Percentiles rank a stretch among this genome's conserved stretches.
Evolutionary conservation across 2,888 invertebrate species (phyloP).

Genomic region (Perizoma flavofasciatum): DNA sequence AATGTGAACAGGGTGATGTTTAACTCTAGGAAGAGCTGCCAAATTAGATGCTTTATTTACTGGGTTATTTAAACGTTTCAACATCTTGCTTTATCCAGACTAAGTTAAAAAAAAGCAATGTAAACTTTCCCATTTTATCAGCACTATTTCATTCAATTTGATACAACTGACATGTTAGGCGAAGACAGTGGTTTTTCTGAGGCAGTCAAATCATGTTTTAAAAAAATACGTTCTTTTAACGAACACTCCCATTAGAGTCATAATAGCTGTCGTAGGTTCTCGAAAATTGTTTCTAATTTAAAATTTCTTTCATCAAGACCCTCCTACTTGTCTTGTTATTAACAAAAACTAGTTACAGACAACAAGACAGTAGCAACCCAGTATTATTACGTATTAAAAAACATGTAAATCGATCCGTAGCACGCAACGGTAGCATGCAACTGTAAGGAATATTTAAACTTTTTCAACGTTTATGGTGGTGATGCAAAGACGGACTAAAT

Average conservation of each 20-base stretch:
- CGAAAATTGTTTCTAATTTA: constrained; percentile 52
- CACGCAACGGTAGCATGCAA: constrained; percentile 69
- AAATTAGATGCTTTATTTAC: constrained; percentile 25
- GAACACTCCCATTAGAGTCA: constrained; percentile 22
- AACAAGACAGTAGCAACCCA: constrained; percentile 73
- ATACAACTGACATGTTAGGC: constrained; percentile 7
- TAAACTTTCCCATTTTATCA: background rate
- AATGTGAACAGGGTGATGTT: constrained; percentile 32
- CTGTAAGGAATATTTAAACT: constrained; percentile 34
- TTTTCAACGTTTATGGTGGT: constrained; percentile 28
- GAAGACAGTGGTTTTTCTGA: constrained; percentile 4
- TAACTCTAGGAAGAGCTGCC: constrained; percentile 31
- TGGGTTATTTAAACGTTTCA: constrained; percentile 5
- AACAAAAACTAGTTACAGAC: constrained; percentile 57
- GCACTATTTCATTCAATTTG: background rate
- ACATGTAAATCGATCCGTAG: constrained; percentile 71
- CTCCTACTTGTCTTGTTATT: constrained; percentile 49
- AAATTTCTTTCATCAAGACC: constrained; percentile 55
- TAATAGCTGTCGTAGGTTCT: constrained; percentile 35
- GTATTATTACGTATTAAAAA: constrained; percentile 64
- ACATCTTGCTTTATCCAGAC: background rate
- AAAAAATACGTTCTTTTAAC: constrained; percentile 32
- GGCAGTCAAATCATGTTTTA: constrained; percentile 18
- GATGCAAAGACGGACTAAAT: constrained; percentile 29
- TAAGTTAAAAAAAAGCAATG: background rate